These are phyloP conservation scores for Hepsetus odoe DNA, from an alignment of 2,113 vertebrate species.

Conservation along the genomic window DNA sequence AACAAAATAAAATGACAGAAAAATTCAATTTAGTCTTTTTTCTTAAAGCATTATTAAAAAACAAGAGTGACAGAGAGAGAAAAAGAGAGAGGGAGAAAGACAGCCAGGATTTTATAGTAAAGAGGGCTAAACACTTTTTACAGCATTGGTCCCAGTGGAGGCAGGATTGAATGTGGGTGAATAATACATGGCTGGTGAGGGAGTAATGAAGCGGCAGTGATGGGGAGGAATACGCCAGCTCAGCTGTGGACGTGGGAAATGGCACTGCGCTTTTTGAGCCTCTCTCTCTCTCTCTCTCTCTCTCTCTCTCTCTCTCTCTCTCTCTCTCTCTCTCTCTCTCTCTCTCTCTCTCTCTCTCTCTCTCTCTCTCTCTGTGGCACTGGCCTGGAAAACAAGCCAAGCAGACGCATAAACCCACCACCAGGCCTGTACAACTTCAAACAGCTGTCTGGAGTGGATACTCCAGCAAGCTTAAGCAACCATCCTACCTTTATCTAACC, in stretches of 20 bases:
- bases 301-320: no score
- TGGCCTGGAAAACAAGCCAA: constrained; percentile 55
- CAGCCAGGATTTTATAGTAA: constrained; percentile 52
- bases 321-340: no score
- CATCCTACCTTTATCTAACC: not conserved
- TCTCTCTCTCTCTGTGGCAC: constrained; percentile 41
- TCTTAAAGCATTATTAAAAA: no score
- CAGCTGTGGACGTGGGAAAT: constrained; percentile 71
- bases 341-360: no score
- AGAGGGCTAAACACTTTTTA: constrained; percentile 74
- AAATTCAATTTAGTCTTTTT: no score
- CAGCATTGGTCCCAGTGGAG: constrained; percentile 73
- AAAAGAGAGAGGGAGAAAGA: constrained; percentile 33
- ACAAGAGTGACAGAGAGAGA: constrained; percentile 32
- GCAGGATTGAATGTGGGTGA: constrained; percentile 66
- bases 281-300: no score
- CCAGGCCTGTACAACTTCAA: not conserved
- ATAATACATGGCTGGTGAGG: constrained; percentile 74
- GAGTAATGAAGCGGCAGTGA: constrained; percentile 80
- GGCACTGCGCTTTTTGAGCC: no score
- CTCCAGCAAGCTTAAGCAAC: constrained; percentile 2
- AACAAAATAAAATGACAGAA: no score
- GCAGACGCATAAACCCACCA: constrained; percentile 30
- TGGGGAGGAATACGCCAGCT: constrained; percentile 70
- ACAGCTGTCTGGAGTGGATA: constrained; percentile 20